A percentile compares a stretch with the other conserved stretches of the same genome.
phyloP scores from a whole-genome alignment of 2,797 vertebrate genomes.

The Bufotes viridis region DNA sequence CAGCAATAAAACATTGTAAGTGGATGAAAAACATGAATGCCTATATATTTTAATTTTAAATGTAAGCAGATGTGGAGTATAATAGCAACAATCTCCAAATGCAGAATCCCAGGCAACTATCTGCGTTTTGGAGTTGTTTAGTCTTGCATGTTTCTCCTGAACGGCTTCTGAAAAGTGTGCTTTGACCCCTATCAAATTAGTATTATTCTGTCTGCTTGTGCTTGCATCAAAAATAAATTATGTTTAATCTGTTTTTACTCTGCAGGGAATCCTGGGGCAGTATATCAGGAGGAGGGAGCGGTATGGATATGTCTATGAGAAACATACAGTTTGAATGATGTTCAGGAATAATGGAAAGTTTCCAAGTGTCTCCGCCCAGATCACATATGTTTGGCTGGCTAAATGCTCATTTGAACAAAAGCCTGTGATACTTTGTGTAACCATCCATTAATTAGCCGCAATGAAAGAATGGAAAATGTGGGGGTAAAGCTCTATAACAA shows the following conservation, averaged over 20 bases:
- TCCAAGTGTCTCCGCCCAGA: conserved; percentile 17
- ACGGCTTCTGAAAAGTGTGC: conserved; percentile 53
- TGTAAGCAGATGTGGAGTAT: conserved; percentile 79
- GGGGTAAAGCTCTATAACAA: neutral
- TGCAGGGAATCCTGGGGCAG: conserved; percentile 13
- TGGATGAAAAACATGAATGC: conserved; percentile 76
- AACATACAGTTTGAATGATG: conserved; percentile 27
- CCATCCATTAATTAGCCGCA: neutral
- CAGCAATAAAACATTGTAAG: conserved; percentile 79
- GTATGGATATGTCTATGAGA: conserved; percentile 8
- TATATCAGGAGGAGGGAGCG: conserved; percentile 15
- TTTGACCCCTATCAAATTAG: conserved; percentile 41
- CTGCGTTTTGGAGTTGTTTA: conserved; percentile 14
- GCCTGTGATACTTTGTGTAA: neutral
- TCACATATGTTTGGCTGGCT: conserved; percentile 23
- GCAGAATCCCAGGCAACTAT: conserved; percentile 67
- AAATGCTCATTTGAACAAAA: neutral
- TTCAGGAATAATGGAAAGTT: neutral
- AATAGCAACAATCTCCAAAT: conserved; percentile 78
- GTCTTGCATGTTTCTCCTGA: conserved; percentile 13
- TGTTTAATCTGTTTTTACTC: conserved; percentile 17
- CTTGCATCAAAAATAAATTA: conserved; percentile 28
- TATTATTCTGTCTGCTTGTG: conserved; percentile 37
- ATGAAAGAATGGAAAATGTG: neutral
- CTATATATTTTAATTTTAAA: conserved; percentile 83